Conservation (phyloP, 2,888 invertebrate species). For the Rhagonycha lutea region DNA sequence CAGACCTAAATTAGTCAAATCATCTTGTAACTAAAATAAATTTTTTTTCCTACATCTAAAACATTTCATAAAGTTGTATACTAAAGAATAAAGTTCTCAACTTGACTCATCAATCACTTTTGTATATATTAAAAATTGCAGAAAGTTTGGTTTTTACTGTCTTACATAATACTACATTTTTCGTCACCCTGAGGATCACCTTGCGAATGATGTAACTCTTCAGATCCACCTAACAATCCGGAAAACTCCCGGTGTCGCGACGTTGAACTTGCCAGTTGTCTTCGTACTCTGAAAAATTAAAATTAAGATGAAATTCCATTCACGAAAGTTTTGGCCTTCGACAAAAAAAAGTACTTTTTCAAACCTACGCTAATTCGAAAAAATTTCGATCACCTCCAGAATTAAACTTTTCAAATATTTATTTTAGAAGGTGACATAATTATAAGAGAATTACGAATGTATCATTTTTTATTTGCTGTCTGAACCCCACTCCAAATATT, state of each 20-base stretch:
- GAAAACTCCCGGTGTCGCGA: conserved; percentile 59
- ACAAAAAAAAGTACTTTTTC: background rate
- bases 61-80: background rate
- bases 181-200: conserved; percentile 60
- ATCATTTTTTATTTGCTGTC: background rate
- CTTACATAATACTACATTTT: conserved; percentile 62
- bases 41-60: background rate
- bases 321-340: background rate
- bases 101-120: background rate
- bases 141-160: background rate
- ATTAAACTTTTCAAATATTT: background rate
- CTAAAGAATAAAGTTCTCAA: background rate
- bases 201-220: conserved; percentile 61
- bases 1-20: background rate
- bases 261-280: conserved; percentile 57
- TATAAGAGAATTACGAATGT: background rate
- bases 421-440: background rate
- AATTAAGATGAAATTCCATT: background rate
- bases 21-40: background rate
- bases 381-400: background rate
- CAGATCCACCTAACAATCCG: conserved; percentile 51
- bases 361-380: background rate
- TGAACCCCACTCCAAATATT: background rate
- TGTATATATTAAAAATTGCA: background rate
- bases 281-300: conserved; percentile 46